Conservation (phyloP, 2,888 invertebrate species). For the Syrista parreyssii region DNA sequence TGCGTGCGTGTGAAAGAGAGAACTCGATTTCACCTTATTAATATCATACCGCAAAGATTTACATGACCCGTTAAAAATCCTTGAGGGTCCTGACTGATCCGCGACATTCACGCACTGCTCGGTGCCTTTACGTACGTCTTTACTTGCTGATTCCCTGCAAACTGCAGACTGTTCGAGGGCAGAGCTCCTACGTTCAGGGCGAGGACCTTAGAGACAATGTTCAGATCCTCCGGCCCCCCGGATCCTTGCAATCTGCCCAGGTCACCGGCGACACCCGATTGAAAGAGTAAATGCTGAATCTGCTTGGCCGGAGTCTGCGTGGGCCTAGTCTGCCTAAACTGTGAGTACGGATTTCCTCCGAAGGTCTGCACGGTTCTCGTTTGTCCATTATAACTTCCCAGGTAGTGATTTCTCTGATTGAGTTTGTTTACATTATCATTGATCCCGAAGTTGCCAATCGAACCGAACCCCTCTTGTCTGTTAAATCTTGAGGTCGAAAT, state of each 20-base stretch:
- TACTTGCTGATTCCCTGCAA: slow-evolving; percentile 24
- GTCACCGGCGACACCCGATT: slow-evolving; percentile 73
- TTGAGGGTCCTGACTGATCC: not conserved
- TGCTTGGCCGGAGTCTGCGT: slow-evolving; percentile 69
- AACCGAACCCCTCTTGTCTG: slow-evolving; percentile 61
- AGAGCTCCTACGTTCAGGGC: slow-evolving; percentile 82
- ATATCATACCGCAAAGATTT: slow-evolving; percentile 42
- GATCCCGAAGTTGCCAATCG: slow-evolving; percentile 73
- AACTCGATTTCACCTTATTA: slow-evolving; percentile 48
- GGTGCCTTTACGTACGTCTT: slow-evolving; percentile 21
- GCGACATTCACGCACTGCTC: slow-evolving; percentile 31
- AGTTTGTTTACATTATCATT: slow-evolving; percentile 55
- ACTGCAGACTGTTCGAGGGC: slow-evolving; percentile 51
- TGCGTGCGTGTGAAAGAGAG: slow-evolving; percentile 25
- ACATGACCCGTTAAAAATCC: slow-evolving; percentile 38
- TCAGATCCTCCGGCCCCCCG: slow-evolving; percentile 78
- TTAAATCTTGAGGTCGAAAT: slow-evolving; percentile 60
- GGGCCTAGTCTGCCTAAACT: slow-evolving; percentile 25
- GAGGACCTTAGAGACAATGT: slow-evolving; percentile 84
- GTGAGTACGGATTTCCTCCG: slow-evolving; percentile 40
- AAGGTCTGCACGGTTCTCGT: slow-evolving; percentile 38
- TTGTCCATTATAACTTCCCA: slow-evolving; percentile 15
- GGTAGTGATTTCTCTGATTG: slow-evolving; percentile 2
- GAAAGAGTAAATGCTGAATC: slow-evolving; percentile 74
- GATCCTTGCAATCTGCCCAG: slow-evolving; percentile 57